Evolutionary conservation across 2,113 vertebrate genomes (phyloP).

Genomic region (Madoqua kirkii): DNA sequence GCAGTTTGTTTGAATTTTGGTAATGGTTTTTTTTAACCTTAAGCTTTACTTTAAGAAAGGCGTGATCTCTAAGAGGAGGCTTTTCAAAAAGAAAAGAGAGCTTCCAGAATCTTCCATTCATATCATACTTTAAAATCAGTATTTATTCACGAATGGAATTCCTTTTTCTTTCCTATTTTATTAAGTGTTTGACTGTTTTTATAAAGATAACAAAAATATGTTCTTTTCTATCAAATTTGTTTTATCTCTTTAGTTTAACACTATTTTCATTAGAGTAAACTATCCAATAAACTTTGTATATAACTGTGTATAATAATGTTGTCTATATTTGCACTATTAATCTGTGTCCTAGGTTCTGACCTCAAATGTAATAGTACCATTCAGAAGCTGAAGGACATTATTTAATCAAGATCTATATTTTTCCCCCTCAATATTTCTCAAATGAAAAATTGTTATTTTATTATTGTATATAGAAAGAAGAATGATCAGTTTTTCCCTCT

Average conservation of each 20-base stretch:
- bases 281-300: not conserved
- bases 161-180: not conserved
- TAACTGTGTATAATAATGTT: not conserved
- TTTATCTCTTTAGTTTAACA: constrained; percentile 24
- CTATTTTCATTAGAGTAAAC: not conserved
- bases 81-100: not conserved
- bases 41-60: not conserved
- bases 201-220: not conserved
- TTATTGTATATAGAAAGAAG: not conserved
- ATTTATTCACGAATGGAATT: not conserved
- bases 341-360: not conserved
- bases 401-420: not conserved
- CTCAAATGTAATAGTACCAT: not conserved
- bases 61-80: not conserved
- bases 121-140: not conserved
- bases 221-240: not conserved
- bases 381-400: not conserved
- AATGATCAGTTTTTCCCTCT: not conserved
- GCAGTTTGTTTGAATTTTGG: not conserved
- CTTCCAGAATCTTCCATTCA: not conserved
- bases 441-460: not conserved
- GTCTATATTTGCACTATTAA: constrained; percentile 23
- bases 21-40: not conserved
- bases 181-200: not conserved
- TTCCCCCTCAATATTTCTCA: not conserved